Evolutionary conservation across 2,113 vertebrate species (phyloP).

Genomic region (Odobenus rosmarus): DNA sequence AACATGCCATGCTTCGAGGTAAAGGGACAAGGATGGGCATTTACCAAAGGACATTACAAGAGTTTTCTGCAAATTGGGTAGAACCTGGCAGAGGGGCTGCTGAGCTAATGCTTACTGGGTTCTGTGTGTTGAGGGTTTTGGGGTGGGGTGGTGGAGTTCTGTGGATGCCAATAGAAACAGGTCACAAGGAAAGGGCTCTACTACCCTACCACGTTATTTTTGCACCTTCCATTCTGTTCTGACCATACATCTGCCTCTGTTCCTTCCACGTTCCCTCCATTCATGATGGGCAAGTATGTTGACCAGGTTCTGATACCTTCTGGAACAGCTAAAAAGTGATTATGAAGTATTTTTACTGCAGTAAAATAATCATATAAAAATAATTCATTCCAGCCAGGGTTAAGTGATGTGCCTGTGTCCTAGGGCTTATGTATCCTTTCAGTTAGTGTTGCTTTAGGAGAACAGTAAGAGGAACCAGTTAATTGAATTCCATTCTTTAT

Average conservation of each 20-base stretch:
- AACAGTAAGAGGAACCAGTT: constrained; percentile 14
- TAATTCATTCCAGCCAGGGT: constrained; percentile 11
- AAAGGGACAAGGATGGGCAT: background rate
- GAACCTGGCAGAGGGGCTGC: background rate
- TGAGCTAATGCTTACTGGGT: background rate
- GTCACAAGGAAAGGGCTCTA: background rate
- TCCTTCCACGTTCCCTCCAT: background rate
- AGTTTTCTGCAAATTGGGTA: background rate
- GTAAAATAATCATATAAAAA: constrained; percentile 29
- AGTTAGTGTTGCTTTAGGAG: constrained; percentile 26
- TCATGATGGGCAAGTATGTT: background rate
- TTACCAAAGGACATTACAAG: background rate
- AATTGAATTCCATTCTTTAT: constrained; percentile 30
- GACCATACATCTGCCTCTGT: background rate
- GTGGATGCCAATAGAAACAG: background rate
- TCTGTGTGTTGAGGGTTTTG: background rate
- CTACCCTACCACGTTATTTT: background rate
- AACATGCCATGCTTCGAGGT: background rate
- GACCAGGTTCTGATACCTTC: background rate
- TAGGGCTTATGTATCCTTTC: background rate
- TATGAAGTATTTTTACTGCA: constrained; percentile 16
- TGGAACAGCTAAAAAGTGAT: background rate
- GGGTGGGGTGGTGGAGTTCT: background rate
- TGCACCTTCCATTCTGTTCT: background rate
- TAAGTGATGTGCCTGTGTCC: background rate